Percentiles rank a stretch among this genome's conserved stretches.
Evolutionary conservation across 2,113 vertebrate species (phyloP).

Genomic region (Rhipidura dahli): DNA sequence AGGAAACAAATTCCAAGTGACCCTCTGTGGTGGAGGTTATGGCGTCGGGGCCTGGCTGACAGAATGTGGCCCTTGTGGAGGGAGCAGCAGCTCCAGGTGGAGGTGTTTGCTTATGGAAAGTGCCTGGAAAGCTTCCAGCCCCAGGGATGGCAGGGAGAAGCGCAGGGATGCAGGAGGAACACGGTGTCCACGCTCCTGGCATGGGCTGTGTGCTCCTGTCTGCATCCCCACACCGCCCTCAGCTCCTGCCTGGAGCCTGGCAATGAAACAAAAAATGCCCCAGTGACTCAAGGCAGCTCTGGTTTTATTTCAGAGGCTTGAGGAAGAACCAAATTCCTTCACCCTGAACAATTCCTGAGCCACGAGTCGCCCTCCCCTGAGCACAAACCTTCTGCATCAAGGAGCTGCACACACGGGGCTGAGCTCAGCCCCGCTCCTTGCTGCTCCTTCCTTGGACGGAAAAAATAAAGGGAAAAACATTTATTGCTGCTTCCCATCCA

Average conservation of each 20-base stretch:
- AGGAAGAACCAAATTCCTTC: background rate
- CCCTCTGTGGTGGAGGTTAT: background rate
- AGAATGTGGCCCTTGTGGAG: background rate
- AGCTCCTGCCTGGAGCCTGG: background rate
- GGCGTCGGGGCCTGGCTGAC: background rate
- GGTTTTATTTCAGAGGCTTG: background rate
- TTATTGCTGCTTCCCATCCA: background rate
- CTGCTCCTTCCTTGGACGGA: background rate
- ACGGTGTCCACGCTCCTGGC: background rate
- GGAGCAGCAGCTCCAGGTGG: background rate
- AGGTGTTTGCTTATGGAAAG: background rate
- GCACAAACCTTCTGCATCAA: background rate
- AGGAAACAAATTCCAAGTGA: background rate
- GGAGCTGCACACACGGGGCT: accelerated
- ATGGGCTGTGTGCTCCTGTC: accelerated
- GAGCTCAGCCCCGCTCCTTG: accelerated
- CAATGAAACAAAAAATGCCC: too few relatives aligned
- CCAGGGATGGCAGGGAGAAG: background rate
- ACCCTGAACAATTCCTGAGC: background rate
- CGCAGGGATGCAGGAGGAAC: background rate
- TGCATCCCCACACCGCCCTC: accelerated
- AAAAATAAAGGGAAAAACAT: accelerated
- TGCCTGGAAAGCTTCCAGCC: background rate
- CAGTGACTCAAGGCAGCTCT: background rate
- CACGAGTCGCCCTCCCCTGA: background rate